Conservation (phyloP, 1,140 invertebrate genomes). For the Macrotrachela quadricornifera region DNA sequence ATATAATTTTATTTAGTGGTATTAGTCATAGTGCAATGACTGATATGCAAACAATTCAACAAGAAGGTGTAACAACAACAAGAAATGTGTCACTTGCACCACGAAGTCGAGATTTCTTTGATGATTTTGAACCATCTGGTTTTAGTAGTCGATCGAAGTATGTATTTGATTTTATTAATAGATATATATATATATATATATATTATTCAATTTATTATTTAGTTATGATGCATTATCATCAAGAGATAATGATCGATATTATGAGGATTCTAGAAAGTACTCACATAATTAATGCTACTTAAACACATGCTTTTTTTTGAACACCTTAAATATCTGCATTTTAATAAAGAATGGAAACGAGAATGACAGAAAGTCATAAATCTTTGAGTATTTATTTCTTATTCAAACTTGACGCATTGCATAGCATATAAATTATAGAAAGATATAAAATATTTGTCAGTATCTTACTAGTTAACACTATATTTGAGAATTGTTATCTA, state of each 20-base stretch:
- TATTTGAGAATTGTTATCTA: no score
- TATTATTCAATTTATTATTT: neutral
- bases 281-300: no score
- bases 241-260: neutral
- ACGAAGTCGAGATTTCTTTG: slow-evolving; percentile 19
- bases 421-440: neutral
- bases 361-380: no score
- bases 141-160: slow-evolving; percentile 11
- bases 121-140: slow-evolving; percentile 32
- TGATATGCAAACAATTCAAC: slow-evolving; percentile 77
- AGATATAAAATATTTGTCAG: neutral
- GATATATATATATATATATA: slow-evolving; percentile 19
- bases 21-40: slow-evolving; percentile 72
- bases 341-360: no score
- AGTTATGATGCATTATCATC: neutral
- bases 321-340: no score
- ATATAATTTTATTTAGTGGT: slow-evolving; percentile 32
- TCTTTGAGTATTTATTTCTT: no score
- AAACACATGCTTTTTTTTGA: neutral
- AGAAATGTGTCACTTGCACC: slow-evolving; percentile 7
- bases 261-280: neutral
- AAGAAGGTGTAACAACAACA: slow-evolving; percentile 33
- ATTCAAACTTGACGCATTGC: no score
- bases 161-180: no score
- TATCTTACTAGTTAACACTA: neutral